A percentile compares a stretch with the other conserved stretches of the same genome.
Evolutionary conservation across 2,888 invertebrate genomes (phyloP).

Genomic region (Drosophila heteroneura): DNA sequence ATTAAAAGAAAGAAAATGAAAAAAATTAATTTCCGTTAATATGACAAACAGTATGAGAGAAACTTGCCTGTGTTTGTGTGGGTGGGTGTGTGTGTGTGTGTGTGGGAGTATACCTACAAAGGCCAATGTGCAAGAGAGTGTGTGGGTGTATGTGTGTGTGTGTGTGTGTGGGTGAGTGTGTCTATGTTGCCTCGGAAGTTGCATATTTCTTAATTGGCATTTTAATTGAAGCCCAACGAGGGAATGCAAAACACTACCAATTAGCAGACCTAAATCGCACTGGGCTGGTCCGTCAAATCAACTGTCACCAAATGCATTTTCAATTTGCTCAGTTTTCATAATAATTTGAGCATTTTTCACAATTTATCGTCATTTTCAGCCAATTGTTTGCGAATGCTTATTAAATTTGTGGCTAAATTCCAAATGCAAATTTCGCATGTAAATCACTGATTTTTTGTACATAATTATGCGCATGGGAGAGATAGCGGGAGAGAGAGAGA

Average conservation of each 20-base stretch:
- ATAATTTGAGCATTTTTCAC: slow-evolving; percentile 17
- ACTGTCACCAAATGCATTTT: slow-evolving; percentile 16
- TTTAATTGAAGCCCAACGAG: slow-evolving; percentile 64
- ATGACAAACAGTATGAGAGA: slow-evolving; percentile 19
- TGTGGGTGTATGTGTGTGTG: slow-evolving; percentile 4
- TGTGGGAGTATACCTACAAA: slow-evolving; percentile 16
- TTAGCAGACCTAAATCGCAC: slow-evolving; percentile 19
- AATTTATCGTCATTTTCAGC: slow-evolving; percentile 11
- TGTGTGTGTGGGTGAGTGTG: slow-evolving; percentile 10
- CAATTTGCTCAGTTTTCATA: slow-evolving; percentile 28
- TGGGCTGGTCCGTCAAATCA: slow-evolving; percentile 11
- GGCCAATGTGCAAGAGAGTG: not conserved
- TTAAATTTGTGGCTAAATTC: slow-evolving; percentile 51
- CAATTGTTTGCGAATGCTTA: slow-evolving; percentile 14
- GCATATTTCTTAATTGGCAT: slow-evolving; percentile 71
- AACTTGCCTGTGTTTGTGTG: not conserved
- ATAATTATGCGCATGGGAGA: not conserved
- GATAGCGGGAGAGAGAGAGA: not conserved
- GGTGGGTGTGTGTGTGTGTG: not conserved
- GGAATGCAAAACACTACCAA: slow-evolving; percentile 15
- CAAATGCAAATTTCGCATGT: slow-evolving; percentile 37
- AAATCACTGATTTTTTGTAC: slow-evolving; percentile 28
- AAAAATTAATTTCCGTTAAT: slow-evolving; percentile 74
- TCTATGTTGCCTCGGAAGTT: slow-evolving; percentile 56
- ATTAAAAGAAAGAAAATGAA: slow-evolving; percentile 19